Evolutionary conservation across 2,797 vertebrate genomes (phyloP).

Genomic region (Philypnodon macrostomus): DNA sequence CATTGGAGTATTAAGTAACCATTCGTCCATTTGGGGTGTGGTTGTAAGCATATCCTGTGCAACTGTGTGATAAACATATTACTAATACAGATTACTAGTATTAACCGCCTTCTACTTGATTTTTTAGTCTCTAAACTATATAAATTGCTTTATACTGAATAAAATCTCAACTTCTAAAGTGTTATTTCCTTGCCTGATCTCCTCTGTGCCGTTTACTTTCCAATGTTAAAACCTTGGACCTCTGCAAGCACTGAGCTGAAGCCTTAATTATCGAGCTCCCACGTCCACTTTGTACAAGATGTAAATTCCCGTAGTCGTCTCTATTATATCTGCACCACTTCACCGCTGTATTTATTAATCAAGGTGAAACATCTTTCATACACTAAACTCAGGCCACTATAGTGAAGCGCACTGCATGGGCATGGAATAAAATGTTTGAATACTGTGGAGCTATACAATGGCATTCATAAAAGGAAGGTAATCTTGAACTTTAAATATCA

Average conservation of each 20-base stretch:
- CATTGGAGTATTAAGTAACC: no score
- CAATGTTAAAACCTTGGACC: constrained; percentile 20
- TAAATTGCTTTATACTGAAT: no score
- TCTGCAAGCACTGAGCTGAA: not conserved
- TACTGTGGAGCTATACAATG: not conserved
- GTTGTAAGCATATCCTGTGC: no score
- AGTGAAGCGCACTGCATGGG: constrained; percentile 2
- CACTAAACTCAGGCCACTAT: constrained; percentile 6
- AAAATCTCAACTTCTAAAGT: not conserved
- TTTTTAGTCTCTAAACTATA: no score
- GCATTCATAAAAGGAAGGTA: constrained; percentile 6
- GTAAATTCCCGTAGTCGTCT: constrained; percentile 21
- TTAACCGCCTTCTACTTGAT: no score
- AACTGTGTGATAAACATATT: no score
- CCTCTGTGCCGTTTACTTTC: constrained; percentile 1
- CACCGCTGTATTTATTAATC: constrained; percentile 4
- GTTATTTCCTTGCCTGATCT: no score
- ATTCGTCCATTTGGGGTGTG: no score
- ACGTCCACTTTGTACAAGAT: not conserved
- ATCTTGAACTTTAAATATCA: constrained; percentile 11
- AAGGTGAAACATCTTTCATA: constrained; percentile 20
- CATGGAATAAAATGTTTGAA: not conserved
- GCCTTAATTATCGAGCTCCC: constrained; percentile 8
- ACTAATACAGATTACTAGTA: no score
- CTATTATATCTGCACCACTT: constrained; percentile 8